Evolutionary conservation across 2,113 vertebrate genomes (phyloP).

Genomic region (Laterallus jamaicensis): DNA sequence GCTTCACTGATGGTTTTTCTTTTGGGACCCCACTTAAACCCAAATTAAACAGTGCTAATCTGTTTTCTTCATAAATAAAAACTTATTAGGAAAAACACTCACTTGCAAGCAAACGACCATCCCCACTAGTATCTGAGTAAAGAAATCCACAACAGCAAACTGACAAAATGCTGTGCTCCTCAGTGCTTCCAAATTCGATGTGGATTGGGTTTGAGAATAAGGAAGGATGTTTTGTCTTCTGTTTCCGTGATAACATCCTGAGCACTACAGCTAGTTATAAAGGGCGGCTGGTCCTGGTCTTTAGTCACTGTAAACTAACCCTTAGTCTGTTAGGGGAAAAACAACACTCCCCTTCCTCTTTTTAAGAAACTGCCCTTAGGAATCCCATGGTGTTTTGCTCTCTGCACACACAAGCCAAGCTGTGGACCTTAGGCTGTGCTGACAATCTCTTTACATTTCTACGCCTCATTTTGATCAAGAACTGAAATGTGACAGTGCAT

Average conservation of each 20-base stretch:
- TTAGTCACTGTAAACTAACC: slow-evolving; percentile 17
- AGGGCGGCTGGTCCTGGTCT: not conserved
- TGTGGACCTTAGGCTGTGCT: not conserved
- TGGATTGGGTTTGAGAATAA: slow-evolving; percentile 35
- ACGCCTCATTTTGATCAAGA: not conserved
- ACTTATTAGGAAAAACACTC: not conserved
- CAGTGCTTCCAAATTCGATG: not conserved
- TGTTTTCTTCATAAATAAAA: not conserved
- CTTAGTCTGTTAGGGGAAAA: not conserved
- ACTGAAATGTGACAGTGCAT: not conserved
- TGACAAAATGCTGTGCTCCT: not conserved
- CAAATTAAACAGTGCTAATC: not conserved
- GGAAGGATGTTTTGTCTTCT: slow-evolving; percentile 73
- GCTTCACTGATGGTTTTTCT: not conserved
- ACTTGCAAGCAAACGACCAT: not conserved
- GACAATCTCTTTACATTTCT: not conserved
- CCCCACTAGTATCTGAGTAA: not conserved
- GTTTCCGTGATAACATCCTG: slow-evolving; percentile 68
- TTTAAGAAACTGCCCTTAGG: slow-evolving; percentile 6
- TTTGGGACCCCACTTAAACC: not conserved
- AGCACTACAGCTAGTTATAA: slow-evolving; percentile 1
- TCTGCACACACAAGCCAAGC: not conserved
- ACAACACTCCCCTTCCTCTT: slow-evolving; percentile 46
- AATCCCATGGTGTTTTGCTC: not conserved
- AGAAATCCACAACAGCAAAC: not conserved